Conservation (phyloP, 2,797 vertebrate genomes). For the Epinephelus malabaricus region DNA sequence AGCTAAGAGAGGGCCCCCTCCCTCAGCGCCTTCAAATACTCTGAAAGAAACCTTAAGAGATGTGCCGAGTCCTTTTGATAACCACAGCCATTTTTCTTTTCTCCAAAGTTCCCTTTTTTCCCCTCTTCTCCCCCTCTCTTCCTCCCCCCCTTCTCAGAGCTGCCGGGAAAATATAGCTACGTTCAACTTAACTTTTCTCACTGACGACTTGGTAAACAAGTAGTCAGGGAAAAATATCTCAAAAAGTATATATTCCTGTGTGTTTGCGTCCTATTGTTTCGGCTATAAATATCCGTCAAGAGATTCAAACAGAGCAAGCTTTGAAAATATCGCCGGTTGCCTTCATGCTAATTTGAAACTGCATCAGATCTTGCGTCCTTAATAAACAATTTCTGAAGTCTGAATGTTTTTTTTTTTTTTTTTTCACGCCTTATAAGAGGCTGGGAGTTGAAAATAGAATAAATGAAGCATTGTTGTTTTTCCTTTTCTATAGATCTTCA, state of each 20-base stretch:
- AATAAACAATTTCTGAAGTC: constrained; percentile 84
- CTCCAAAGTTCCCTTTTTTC: constrained; percentile 69
- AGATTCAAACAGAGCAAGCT: constrained; percentile 77
- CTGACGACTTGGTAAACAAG: constrained; percentile 84
- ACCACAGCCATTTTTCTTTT: constrained; percentile 81
- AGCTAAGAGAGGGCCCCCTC: constrained; percentile 70
- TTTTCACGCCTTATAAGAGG: constrained; percentile 78
- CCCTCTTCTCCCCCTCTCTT: constrained; percentile 1
- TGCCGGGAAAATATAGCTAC: constrained; percentile 80
- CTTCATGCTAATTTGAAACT: constrained; percentile 85
- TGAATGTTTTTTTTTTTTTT: constrained; percentile 56
- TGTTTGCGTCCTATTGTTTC: constrained; percentile 83
- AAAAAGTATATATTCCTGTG: constrained; percentile 79
- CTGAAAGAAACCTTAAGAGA: constrained; percentile 85
- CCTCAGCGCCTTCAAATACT: constrained; percentile 79
- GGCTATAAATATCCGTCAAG: constrained; percentile 86
- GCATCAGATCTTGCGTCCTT: constrained; percentile 80
- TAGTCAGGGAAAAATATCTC: constrained; percentile 71
- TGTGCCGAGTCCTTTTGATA: constrained; percentile 83
- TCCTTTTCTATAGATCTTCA: constrained; percentile 87
- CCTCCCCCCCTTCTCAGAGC: constrained; percentile 55
- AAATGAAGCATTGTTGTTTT: constrained; percentile 89
- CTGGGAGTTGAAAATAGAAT: constrained; percentile 86
- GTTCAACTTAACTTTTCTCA: constrained; percentile 83
- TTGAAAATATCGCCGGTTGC: constrained; percentile 78